Evolutionary conservation across 2,113 vertebrate species (phyloP), one percentile per base, ranked within the genome.

Genomic region (Pica pica): DNA sequence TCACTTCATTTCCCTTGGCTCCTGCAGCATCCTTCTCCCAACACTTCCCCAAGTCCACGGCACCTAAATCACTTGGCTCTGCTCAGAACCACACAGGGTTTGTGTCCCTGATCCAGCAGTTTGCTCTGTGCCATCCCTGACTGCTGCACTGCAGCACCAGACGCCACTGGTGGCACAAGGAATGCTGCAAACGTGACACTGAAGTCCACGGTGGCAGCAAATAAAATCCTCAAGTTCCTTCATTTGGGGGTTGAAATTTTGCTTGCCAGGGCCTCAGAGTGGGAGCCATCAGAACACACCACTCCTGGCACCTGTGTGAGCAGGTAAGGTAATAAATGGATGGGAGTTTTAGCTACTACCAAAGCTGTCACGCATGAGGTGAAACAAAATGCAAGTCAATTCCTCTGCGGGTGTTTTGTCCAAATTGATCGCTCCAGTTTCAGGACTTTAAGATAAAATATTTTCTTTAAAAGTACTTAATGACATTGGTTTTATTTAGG

Each of bases 131-230:
- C 7, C 44, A 60, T 56, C 84, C 52, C 74, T 22, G 21, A 0
- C 26, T 96, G 81, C 95, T 96, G 95, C 95, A 95, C 94, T 96
- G 96, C 94, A 95, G 95, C 9, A 89, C 67, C 91, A 89, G 53
- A n/a, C 16, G 1, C 80, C 88, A 60, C 91, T 39, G 37, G 2
- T 1, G 20, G 87, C 60, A 20, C 2, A 65, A 78, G 70, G 42
- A 80, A 70, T 16, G 77, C 93, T 79, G 79, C 87, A 93, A 93
- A 83, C 64, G 14, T 2, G 12, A 64, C 67, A 61, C 41, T 10
- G 6, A 60, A 53, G 20, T n/a, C 74, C 61, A 26, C 56, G 9
- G 44, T 37, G 68, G 31, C 27, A 73, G 81, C 63, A 39, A 14
- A 82, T 7, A 60, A 91, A 95, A 88, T 6, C 75, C 75, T 55